These are phyloP conservation scores for Pipistrellus pipistrellus DNA, from an alignment of 2,797 vertebrate species.

Conservation along the genomic window DNA sequence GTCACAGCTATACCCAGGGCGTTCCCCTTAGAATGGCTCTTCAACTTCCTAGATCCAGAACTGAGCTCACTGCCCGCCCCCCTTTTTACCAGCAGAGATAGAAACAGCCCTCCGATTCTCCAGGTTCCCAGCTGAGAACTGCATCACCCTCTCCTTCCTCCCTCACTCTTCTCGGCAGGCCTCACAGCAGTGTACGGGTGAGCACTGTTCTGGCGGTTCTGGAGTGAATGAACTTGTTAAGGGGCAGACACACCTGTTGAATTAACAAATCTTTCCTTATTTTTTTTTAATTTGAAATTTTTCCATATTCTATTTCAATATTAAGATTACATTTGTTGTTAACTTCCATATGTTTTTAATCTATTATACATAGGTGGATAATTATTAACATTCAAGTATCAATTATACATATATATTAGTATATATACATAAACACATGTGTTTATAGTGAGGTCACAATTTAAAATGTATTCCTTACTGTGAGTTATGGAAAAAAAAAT, in stretches of 20 bases:
- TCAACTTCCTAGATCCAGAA: neutral
- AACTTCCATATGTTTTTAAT: constrained; percentile 9
- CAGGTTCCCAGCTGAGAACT: neutral
- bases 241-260: neutral
- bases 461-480: constrained; percentile 46
- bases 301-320: neutral
- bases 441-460: constrained; percentile 1
- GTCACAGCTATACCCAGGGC: neutral
- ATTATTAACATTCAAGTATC: neutral
- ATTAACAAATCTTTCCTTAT: neutral
- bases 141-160: neutral
- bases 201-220: neutral
- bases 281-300: neutral
- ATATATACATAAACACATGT: neutral
- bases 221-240: neutral
- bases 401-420: neutral
- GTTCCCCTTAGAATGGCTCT: neutral
- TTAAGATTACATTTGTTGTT: constrained; percentile 9
- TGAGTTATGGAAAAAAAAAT: neutral
- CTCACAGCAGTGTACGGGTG: neutral
- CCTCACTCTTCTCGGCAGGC: neutral
- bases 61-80: neutral
- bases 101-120: neutral
- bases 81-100: neutral
- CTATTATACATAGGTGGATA: constrained; percentile 1